Conservation (phyloP, 2,113 vertebrate species). For the Philantomba maxwellii region DNA sequence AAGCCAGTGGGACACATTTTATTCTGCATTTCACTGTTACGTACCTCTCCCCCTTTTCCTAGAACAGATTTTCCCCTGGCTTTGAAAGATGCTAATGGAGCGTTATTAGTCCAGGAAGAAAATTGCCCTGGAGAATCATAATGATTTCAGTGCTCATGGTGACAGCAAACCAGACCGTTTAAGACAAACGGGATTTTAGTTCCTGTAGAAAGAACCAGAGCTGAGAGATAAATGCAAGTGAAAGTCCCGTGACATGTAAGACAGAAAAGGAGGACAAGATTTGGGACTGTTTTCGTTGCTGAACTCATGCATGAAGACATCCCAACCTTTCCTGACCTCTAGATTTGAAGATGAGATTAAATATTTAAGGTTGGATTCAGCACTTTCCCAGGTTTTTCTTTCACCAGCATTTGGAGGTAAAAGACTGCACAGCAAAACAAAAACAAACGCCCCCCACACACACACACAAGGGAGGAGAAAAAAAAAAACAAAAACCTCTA, state of each 20-base stretch:
- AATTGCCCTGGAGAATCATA: slow-evolving; percentile 52
- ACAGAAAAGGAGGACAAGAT: not conserved
- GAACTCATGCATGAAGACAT: not conserved
- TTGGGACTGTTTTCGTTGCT: not conserved
- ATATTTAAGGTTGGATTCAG: slow-evolving; percentile 33
- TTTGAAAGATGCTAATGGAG: slow-evolving; percentile 64
- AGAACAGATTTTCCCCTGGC: slow-evolving; percentile 34
- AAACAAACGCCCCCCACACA: accelerated
- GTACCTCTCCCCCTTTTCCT: slow-evolving; percentile 41
- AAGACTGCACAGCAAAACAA: not conserved
- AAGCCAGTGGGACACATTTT: slow-evolving; percentile 47
- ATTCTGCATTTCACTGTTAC: slow-evolving; percentile 48
- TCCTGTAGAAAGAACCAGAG: slow-evolving; percentile 2
- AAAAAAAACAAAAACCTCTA: not conserved
- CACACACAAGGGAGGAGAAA: accelerated
- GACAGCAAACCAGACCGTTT: slow-evolving; percentile 57
- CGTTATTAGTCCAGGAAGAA: slow-evolving; percentile 53
- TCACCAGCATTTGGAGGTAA: not conserved
- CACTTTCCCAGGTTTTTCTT: slow-evolving; percentile 22
- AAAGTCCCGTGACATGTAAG: not conserved
- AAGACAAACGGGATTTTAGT: slow-evolving; percentile 57
- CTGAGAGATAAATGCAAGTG: slow-evolving; percentile 26
- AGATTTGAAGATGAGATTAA: slow-evolving; percentile 44
- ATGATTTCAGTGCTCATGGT: slow-evolving; percentile 36
- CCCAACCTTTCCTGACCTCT: not conserved